These are phyloP conservation scores for Albula glossodonta DNA, from an alignment of 2,113 vertebrate species.

Conservation along the genomic window DNA sequence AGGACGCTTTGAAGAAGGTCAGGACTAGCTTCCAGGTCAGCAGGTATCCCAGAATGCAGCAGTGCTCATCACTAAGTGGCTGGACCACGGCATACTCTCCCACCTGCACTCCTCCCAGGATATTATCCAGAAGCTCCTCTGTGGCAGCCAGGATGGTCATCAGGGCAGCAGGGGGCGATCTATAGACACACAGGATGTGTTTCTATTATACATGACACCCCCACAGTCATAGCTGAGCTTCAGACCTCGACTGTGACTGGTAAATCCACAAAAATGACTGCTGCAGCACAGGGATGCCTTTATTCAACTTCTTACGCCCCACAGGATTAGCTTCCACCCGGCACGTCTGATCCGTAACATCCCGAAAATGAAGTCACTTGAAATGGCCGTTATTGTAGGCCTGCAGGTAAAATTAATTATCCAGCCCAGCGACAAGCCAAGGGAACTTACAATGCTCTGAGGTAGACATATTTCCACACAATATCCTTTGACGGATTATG, in stretches of 20 bases:
- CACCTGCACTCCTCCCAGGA: slow-evolving; percentile 82
- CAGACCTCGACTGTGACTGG: too few relatives aligned
- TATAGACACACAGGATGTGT: slow-evolving; percentile 46
- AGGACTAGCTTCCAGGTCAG: slow-evolving; percentile 93
- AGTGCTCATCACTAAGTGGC: slow-evolving; percentile 87
- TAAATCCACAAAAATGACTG: too few relatives aligned
- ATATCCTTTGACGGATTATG: neutral
- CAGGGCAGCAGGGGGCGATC: slow-evolving; percentile 87
- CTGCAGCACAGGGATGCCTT: too few relatives aligned
- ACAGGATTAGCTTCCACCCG: too few relatives aligned
- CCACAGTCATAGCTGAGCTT: too few relatives aligned
- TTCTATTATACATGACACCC: too few relatives aligned
- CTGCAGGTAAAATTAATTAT: neutral
- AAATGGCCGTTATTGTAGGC: neutral
- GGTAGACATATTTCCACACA: neutral
- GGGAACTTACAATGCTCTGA: neutral
- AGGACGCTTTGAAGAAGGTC: slow-evolving; percentile 90
- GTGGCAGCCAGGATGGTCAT: slow-evolving; percentile 82
- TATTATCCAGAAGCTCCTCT: slow-evolving; percentile 84
- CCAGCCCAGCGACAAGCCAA: neutral
- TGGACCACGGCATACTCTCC: slow-evolving; percentile 88
- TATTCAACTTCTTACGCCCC: too few relatives aligned
- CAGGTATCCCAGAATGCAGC: slow-evolving; percentile 88
- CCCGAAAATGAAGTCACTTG: neutral
- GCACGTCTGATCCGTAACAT: neutral